Base-by-base conservation (phyloP, 2,888 invertebrate genomes). In the Drosophila tanythrix region DNA sequence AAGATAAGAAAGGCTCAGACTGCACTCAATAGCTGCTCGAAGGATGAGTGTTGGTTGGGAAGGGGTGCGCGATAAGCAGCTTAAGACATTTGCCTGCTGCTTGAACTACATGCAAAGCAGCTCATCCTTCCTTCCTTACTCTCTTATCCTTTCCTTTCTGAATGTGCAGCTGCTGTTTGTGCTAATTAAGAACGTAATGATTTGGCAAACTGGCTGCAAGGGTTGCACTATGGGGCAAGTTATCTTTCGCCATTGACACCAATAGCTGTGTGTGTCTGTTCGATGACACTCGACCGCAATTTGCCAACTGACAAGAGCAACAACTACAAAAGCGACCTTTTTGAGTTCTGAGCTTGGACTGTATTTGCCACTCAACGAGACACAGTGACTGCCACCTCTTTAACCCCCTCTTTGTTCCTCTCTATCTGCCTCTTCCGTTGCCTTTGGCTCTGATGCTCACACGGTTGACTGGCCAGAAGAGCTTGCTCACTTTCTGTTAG, bases 151-250 rank as follows among this genome's bases (percentile, higher is more conserved):
- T n/a, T 21, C 13, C 52, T 36, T 8, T 11, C 13, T 29, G 21
- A 43, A 31, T 57, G 35, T 59, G 58, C 70, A 68, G 59, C 62
- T 68, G 62, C 33, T 60, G 53, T 46, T 40, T 73, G 61, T 60
- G 74, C 77, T 83, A 82, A 82, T 82, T 82, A 73, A 46, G 81
- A 73, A 81, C 70, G 67, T 78, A 83, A 87, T 78, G 84, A 82
- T 69, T 81, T 83, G 84, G 58, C 78, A 87, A 81, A 78, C 58
- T 78, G 58, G 64, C 68, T 62, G 70, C 62, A 75, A 33, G 33
- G 33, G 33, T 3, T 11, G 3, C 48, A 40, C 8, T 51, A 53
- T 67, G 43, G 67, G 63, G 53, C 65, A 78, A 25, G 70, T 65
- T 73, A 69, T 83, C 69, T 61, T 66, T 50, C 43, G 36, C 61